phyloP scores from a whole-genome alignment of 2,888 invertebrate genomes.

The Cosmorhoe ocellata region DNA sequence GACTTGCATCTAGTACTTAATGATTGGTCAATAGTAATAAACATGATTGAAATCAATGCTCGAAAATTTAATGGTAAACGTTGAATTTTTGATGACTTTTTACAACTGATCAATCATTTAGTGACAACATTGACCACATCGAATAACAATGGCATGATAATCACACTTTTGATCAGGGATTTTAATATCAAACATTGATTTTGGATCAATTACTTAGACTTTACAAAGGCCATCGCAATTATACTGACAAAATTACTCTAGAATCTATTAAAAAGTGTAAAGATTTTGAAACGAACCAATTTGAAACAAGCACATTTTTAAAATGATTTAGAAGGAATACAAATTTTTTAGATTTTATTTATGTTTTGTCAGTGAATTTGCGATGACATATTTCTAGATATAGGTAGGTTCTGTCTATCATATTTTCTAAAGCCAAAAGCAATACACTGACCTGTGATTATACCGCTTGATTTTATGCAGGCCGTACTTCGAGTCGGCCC shows the following conservation, averaged over 20 bases:
- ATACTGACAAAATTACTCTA: slow-evolving; percentile 1
- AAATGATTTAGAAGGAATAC: too few relatives aligned
- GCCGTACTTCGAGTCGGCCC: slow-evolving; percentile 98
- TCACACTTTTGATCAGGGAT: slow-evolving; percentile 3
- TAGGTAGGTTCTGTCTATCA: too few relatives aligned
- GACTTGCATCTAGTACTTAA: slow-evolving; percentile 32
- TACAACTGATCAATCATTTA: slow-evolving; percentile 26
- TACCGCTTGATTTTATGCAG: slow-evolving; percentile 98
- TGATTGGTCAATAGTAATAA: slow-evolving; percentile 31
- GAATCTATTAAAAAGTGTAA: too few relatives aligned
- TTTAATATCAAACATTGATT: background rate
- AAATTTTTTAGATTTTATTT: too few relatives aligned
- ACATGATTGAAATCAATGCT: background rate
- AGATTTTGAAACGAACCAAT: too few relatives aligned
- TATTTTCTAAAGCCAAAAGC: too few relatives aligned
- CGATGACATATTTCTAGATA: too few relatives aligned
- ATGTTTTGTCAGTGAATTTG: slow-evolving; percentile 7
- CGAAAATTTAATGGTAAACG: too few relatives aligned
- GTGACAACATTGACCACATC: slow-evolving; percentile 39
- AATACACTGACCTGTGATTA: slow-evolving; percentile 96
- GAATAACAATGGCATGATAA: slow-evolving; percentile 28
- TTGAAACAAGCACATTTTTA: too few relatives aligned
- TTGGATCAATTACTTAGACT: background rate
- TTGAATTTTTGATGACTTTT: background rate
- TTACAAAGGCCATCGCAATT: background rate